These are phyloP conservation scores for Deilephila porcellus DNA, from an alignment of 2,888 invertebrate species.

Conservation along the genomic window DNA sequence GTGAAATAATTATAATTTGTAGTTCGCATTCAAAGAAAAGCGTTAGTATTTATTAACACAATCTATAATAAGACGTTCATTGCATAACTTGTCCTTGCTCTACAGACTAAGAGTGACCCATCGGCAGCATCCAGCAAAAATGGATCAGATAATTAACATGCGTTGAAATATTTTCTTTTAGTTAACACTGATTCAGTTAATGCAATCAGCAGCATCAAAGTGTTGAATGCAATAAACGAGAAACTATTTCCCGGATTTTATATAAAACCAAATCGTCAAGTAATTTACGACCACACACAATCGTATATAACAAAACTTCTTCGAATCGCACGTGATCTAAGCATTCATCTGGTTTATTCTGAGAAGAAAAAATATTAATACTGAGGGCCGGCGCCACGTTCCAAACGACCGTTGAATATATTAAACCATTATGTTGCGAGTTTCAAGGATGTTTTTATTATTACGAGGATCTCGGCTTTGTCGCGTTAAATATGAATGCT, in stretches of 20 bases:
- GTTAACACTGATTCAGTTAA: background rate
- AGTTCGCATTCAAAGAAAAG: too few relatives aligned
- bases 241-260: background rate
- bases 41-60: too few relatives aligned
- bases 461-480: conserved; percentile 30
- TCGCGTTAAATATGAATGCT: conserved; percentile 29
- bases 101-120: too few relatives aligned
- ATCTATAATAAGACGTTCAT: too few relatives aligned
- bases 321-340: conserved; percentile 26
- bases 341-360: conserved; percentile 37
- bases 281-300: conserved; percentile 29
- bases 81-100: too few relatives aligned
- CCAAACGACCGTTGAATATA: conserved; percentile 58
- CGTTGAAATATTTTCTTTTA: background rate
- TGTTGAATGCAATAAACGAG: background rate
- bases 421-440: conserved; percentile 43
- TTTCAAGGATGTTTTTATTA: conserved; percentile 39
- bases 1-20: too few relatives aligned
- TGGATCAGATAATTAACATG: too few relatives aligned
- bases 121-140: too few relatives aligned
- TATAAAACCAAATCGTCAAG: conserved; percentile 23
- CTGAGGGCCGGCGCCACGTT: conserved; percentile 44
- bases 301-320: conserved; percentile 18
- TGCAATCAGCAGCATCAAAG: background rate
- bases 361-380: conserved; percentile 42